Evolutionary conservation across 1,140 invertebrate genomes (phyloP), one percentile per base, ranked within the genome.

Genomic region (Nixonia krombeini): DNA sequence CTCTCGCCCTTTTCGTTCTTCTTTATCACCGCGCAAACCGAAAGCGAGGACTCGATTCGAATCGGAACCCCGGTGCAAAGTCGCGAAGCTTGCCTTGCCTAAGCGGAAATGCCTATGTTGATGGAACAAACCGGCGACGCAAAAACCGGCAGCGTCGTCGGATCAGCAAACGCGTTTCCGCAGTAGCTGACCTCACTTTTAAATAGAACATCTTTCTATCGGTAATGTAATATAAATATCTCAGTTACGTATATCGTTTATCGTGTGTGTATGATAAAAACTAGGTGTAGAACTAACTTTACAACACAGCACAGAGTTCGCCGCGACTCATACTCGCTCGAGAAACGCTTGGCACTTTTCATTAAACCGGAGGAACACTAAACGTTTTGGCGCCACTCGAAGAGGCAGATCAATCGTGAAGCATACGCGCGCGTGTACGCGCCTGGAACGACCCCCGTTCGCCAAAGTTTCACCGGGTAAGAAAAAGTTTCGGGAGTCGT

Each of bases 231-330:
- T 73, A 74, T 77, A 73, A 58, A 73, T 77, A 73, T 74, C 67
- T 70, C 67, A 70, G 57, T 80, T 79, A 78, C 75, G 75, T 80
- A 76, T 78, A 76, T 78, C 70, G 62, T 79, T n/a, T 73, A 76
- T 73, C 69, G 71, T 72, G 74, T 75, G 71, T 81, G 73, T 57
- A 75, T 74, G 69, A 78, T 73, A 51, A 67, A 66, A 81, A 80
- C 72, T 82, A 82, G 78, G 79, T 76, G 76, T 81, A 72, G 65
- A 84, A 82, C 77, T 84, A 84, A 81, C 76, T 82, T 83, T 84
- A 82, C 78, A 85, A 84, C 83, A 85, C 83, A 84, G 82, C 83
- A 83, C 83, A 84, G 68, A 79, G 80, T 75, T 82, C 74, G 75
- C 66, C 80, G 76, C 79, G 75, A 77, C 76, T 65, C 57, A 63